These are phyloP conservation scores for Phaethon lepturus DNA, from an alignment of 2,113 vertebrate genomes.

Conservation along the genomic window DNA sequence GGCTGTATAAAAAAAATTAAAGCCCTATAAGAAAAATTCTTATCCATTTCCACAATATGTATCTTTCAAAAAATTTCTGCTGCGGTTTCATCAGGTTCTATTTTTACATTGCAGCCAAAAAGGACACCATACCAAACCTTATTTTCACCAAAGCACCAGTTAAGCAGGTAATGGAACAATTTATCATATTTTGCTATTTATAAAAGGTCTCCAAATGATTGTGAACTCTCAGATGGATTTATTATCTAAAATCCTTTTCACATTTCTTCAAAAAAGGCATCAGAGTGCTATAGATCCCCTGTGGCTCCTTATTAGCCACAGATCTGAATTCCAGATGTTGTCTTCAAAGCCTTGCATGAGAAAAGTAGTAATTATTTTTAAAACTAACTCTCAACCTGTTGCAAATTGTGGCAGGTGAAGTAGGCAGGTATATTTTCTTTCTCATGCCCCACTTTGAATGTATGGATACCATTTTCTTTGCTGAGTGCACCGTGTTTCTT, in stretches of 20 bases:
- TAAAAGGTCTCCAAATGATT: not conserved
- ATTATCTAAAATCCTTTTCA: not conserved
- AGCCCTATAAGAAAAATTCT: not conserved
- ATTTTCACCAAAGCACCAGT: not conserved
- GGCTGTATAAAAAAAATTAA: no score
- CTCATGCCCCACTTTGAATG: not conserved
- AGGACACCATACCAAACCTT: not conserved
- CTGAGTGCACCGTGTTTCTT: not conserved
- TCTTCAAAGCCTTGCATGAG: not conserved
- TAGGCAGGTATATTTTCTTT: not conserved
- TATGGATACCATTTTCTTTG: not conserved
- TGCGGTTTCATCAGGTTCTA: not conserved
- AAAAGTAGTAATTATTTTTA: not conserved
- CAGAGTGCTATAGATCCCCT: not conserved
- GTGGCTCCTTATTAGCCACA: not conserved
- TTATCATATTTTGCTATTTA: not conserved
- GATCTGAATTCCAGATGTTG: conserved; percentile 7
- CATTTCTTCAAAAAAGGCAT: not conserved
- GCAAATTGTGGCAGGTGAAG: not conserved
- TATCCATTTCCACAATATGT: not conserved
- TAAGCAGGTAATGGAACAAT: not conserved
- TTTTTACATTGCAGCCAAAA: not conserved
- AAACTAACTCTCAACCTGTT: not conserved
- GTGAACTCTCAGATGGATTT: not conserved
- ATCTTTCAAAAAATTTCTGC: not conserved